Conservation (phyloP, 2,113 vertebrate species). For the Felis chaus region DNA sequence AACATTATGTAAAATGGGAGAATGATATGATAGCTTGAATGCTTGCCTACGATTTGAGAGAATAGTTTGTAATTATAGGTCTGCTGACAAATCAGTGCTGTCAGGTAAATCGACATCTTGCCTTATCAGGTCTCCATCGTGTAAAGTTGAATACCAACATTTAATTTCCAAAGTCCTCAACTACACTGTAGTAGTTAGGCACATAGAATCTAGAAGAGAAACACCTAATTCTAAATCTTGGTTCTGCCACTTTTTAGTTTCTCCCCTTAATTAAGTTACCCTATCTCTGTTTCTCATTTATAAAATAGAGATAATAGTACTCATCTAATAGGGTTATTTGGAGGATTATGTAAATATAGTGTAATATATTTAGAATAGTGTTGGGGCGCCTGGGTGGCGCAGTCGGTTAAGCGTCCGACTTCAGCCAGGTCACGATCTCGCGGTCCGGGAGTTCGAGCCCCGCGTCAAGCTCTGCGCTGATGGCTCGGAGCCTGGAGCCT, state of each 20-base stretch:
- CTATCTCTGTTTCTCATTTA: neutral
- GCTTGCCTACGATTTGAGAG: neutral
- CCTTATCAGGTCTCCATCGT: neutral
- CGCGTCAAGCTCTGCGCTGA: no score
- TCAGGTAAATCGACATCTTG: neutral
- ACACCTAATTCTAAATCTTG: neutral
- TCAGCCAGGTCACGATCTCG: no score
- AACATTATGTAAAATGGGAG: neutral
- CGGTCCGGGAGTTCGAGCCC: no score
- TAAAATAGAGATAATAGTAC: neutral
- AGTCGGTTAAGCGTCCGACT: no score
- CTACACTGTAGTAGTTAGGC: neutral
- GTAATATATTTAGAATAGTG: neutral
- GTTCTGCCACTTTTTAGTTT: neutral
- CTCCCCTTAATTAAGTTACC: neutral
- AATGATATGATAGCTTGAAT: neutral
- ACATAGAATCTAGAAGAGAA: neutral
- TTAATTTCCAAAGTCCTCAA: neutral
- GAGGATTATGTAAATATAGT: neutral
- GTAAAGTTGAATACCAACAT: neutral
- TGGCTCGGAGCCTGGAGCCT: no score
- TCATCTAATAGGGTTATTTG: neutral
- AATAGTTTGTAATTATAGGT: neutral
- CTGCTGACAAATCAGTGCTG: neutral
- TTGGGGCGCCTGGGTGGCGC: no score